These are phyloP conservation scores for Zelostemma sp. DNA, from an alignment of 1,140 invertebrate genomes.

Conservation along the genomic window DNA sequence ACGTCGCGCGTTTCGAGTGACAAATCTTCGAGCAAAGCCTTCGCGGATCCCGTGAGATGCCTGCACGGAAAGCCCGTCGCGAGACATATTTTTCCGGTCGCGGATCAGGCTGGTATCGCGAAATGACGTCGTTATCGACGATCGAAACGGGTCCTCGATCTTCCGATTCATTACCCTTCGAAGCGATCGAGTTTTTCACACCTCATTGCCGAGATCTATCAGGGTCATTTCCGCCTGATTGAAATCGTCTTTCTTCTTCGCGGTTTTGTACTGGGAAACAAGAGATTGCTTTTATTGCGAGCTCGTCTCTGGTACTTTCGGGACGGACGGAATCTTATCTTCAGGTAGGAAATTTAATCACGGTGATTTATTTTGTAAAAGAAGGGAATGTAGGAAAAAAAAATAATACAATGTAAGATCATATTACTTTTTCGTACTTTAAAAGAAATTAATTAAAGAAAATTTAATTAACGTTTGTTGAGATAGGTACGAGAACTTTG, in stretches of 20 bases:
- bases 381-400: too few species aligned
- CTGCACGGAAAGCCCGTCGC: background rate
- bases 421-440: too few species aligned
- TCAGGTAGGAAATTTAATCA: background rate
- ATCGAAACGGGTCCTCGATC: conserved; percentile 29
- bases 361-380: background rate
- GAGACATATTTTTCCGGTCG: background rate
- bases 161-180: conserved; percentile 5
- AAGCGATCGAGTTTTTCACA: background rate
- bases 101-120: conserved; percentile 13
- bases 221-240: background rate
- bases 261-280: background rate
- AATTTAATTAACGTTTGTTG: too few species aligned
- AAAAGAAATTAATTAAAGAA: too few species aligned
- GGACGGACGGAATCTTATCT: background rate
- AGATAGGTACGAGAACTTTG: too few species aligned
- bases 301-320: background rate
- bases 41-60: background rate
- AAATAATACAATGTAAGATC: too few species aligned
- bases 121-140: conserved; percentile 36
- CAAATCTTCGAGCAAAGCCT: conserved; percentile 39
- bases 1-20: conserved; percentile 30
- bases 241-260: background rate
- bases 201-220: background rate
- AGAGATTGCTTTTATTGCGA: background rate